These are phyloP conservation scores for Myotis davidii DNA, from an alignment of 2,113 vertebrate genomes.

Conservation along the genomic window DNA sequence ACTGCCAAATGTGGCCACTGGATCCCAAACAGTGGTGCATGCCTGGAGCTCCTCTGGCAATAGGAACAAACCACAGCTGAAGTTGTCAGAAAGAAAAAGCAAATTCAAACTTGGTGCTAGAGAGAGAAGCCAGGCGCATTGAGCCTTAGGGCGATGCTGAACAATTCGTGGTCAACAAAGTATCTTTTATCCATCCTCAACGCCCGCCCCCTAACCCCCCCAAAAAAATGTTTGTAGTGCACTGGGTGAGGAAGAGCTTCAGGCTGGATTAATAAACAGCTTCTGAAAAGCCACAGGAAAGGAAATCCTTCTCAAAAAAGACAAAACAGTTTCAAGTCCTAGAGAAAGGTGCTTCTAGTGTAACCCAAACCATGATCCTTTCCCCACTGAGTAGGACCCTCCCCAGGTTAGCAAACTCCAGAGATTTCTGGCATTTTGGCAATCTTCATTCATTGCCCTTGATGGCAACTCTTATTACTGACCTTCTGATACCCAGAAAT, in stretches of 20 bases:
- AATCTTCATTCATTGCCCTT: slow-evolving; percentile 48
- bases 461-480: slow-evolving; percentile 57
- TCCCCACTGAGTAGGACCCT: not conserved
- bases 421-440: slow-evolving; percentile 48
- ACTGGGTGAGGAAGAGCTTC: slow-evolving; percentile 24
- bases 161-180: slow-evolving; percentile 64
- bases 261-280: slow-evolving; percentile 75
- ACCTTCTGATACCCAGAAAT: slow-evolving; percentile 57
- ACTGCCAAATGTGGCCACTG: slow-evolving; percentile 77
- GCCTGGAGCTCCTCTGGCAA: slow-evolving; percentile 72
- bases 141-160: slow-evolving; percentile 63
- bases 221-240: slow-evolving; percentile 77
- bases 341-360: slow-evolving; percentile 69
- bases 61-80: slow-evolving; percentile 75
- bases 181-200: slow-evolving; percentile 70
- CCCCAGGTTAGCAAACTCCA: slow-evolving; percentile 5
- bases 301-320: slow-evolving; percentile 79
- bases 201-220: rapidly evolving
- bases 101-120: slow-evolving; percentile 70
- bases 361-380: slow-evolving; percentile 63
- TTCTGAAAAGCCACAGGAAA: slow-evolving; percentile 83
- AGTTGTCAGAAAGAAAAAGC: slow-evolving; percentile 72
- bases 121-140: slow-evolving; percentile 58
- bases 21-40: slow-evolving; percentile 75
- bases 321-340: slow-evolving; percentile 58